phyloP scores from a whole-genome alignment of 2,797 vertebrate genomes.

The Rhadinocentrus ornatus region DNA sequence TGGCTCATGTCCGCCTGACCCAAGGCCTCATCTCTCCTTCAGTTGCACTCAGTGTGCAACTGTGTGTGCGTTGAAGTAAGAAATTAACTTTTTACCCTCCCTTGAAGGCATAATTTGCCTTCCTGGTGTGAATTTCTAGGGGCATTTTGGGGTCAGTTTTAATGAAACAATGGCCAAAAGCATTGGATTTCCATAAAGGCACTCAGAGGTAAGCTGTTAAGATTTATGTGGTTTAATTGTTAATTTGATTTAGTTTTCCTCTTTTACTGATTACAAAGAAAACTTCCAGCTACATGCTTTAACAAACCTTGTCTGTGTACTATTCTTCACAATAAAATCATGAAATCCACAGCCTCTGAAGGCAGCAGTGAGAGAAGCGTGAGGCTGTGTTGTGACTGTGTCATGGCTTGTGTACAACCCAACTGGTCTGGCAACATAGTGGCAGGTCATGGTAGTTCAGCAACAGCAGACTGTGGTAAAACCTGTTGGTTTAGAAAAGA shows the following conservation, averaged over 20 bases:
- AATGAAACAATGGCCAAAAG: constrained; percentile 21
- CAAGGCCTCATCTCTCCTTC: constrained; percentile 58
- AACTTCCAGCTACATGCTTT: neutral
- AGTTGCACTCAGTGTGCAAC: constrained; percentile 27
- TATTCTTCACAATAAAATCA: constrained; percentile 15
- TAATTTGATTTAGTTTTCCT: neutral
- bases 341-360: constrained; percentile 4
- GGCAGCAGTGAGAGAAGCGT: constrained; percentile 47
- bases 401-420: constrained; percentile 48
- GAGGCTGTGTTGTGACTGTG: constrained; percentile 62
- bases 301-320: neutral
- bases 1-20: constrained; percentile 36
- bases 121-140: constrained; percentile 27
- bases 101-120: constrained; percentile 48
- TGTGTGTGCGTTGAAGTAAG: constrained; percentile 45
- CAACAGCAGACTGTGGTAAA: constrained; percentile 61
- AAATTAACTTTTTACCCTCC: constrained; percentile 53
- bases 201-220: neutral
- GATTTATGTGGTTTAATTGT: neutral
- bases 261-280: neutral
- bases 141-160: constrained; percentile 31
- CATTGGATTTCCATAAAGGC: constrained; percentile 4
- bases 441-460: constrained; percentile 42
- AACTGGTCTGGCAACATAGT: constrained; percentile 77
- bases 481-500: constrained; percentile 66